Evolutionary conservation across 2,797 vertebrate species (phyloP), one percentile per base, ranked within the genome.

Genomic region (Sebastes hubbsi): DNA sequence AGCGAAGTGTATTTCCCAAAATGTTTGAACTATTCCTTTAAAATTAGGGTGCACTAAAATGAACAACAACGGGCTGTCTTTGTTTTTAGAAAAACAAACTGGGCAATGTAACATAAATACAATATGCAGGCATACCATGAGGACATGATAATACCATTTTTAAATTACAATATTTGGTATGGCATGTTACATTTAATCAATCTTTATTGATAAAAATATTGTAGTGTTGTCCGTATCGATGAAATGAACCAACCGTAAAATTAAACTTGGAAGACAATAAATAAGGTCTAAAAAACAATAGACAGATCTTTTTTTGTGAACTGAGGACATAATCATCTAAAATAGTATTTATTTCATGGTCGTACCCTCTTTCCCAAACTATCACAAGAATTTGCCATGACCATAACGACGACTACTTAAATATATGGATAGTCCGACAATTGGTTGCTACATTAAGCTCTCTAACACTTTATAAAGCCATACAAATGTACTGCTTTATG

Each of bases 401-500:
- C 14, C 24, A 2, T 10, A 54, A 24, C n/a, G 27, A 56, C 18
- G 16, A 1, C 55, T 16, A 25, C 20, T 64, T 6, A 6, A 11
- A 74, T 25, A 52, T 8, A 63, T 67, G 54, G 27, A 78, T 36
- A 61, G 20, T 29, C 58, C 71, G 65, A 72, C 60, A 24, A 13
- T 22, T 60, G 18, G 25, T 62, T 8, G 52, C 54, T n/a, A 29
- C 22, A 18, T 54, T 83, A 74, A 75, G 69, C 82, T 81, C 63
- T 34, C 38, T 46, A 27, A 66, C 64, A 38, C 79, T 63, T 1
- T 18, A 69, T n/a, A 68, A 42, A 83, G 74, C 61, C 70, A 20
- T 69, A 87, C 42, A 64, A 72, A 81, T 81, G 64, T 56, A 20
- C 46, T 52, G 61, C 62, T 80, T 83, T 54, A 52, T 72, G 61